Percentiles rank a stretch among this genome's conserved stretches.
These are phyloP conservation scores for Acanthosepion pharaonis DNA, from an alignment of 2,888 invertebrate species.

Conservation along the genomic window DNA sequence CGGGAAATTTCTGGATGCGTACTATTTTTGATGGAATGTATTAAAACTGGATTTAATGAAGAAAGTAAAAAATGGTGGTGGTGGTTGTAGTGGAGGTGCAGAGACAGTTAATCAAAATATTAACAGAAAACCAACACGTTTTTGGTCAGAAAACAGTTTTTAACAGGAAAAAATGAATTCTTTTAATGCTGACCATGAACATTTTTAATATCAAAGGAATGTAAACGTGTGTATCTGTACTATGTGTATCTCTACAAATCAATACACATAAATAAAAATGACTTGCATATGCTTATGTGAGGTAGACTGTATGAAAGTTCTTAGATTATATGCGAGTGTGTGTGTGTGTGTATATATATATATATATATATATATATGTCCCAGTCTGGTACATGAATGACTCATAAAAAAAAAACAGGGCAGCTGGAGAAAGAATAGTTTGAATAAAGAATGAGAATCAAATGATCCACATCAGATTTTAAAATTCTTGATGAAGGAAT, in stretches of 20 bases:
- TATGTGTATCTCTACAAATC: background rate
- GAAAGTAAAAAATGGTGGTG: background rate
- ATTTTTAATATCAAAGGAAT: background rate
- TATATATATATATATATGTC: background rate
- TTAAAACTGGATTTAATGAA: background rate
- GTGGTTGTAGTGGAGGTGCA: background rate
- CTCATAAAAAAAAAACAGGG: background rate
- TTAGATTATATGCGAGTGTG: background rate
- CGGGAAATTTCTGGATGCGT: background rate
- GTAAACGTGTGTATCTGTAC: background rate
- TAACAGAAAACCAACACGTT: background rate
- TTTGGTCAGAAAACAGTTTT: background rate
- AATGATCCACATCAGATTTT: background rate
- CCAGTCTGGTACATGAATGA: background rate
- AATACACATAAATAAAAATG: background rate
- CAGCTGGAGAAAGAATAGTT: background rate
- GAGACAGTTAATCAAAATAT: background rate
- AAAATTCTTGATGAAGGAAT: background rate
- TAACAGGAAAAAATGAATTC: background rate
- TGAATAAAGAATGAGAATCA: background rate
- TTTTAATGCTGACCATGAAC: background rate
- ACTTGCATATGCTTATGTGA: slow-evolving; percentile 12
- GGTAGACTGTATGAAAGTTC: background rate
- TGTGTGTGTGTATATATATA: background rate
- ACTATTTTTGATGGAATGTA: background rate